These are phyloP conservation scores for Entelurus aequoreus DNA, from an alignment of 2,113 vertebrate species.

Conservation along the genomic window DNA sequence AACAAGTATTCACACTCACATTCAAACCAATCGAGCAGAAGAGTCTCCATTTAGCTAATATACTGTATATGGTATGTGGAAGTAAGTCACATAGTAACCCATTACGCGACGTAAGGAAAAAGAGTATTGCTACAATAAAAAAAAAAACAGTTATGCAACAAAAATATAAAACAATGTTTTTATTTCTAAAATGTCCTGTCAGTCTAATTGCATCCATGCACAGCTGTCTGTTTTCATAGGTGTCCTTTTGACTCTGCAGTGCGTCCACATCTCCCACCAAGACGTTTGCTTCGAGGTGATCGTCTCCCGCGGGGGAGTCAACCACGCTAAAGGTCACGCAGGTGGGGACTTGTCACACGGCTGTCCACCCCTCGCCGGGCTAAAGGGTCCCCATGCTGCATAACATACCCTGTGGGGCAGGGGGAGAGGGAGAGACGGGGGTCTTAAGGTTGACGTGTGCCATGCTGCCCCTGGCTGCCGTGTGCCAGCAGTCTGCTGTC, in stretches of 20 bases:
- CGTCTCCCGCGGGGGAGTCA: constrained; percentile 65
- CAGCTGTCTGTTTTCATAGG: constrained; percentile 16
- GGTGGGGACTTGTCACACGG: constrained; percentile 71
- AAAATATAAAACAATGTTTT: too few relatives aligned
- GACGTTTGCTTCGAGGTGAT: constrained; percentile 62
- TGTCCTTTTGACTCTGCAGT: constrained; percentile 15
- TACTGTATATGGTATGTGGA: too few relatives aligned
- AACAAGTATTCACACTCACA: too few relatives aligned
- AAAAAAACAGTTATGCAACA: too few relatives aligned
- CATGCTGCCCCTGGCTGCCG: constrained; percentile 63
- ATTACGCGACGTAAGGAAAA: too few relatives aligned
- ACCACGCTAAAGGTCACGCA: constrained; percentile 75
- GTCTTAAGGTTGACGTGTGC: constrained; percentile 58
- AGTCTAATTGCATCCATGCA: too few relatives aligned
- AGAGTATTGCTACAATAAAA: too few relatives aligned
- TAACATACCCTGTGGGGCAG: constrained; percentile 43
- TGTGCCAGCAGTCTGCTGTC: constrained; percentile 43
- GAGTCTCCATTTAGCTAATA: too few relatives aligned
- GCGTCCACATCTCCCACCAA: constrained; percentile 52
- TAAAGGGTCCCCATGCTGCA: constrained; percentile 50
- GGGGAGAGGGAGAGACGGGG: constrained; percentile 29
- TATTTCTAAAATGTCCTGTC: too few relatives aligned
- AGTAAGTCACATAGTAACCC: too few relatives aligned
- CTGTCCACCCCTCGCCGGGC: constrained; percentile 59
- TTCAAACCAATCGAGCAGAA: too few relatives aligned